These are phyloP conservation scores for Crioceris asparagi DNA, from an alignment of 2,888 invertebrate genomes.

Conservation along the genomic window DNA sequence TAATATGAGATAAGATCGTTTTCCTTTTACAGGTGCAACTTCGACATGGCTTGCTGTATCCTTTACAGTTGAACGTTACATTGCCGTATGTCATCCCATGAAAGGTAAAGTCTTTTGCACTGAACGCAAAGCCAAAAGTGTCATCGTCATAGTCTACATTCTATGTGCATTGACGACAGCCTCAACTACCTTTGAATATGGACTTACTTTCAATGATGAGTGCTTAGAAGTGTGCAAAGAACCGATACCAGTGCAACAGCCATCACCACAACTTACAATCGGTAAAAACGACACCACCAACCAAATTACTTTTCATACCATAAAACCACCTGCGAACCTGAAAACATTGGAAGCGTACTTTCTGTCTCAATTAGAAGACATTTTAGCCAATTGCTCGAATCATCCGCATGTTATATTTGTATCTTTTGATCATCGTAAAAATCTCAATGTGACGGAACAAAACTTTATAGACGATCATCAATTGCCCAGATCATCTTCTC, in stretches of 20 bases:
- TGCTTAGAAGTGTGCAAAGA: slow-evolving; percentile 21
- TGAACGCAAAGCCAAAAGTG: slow-evolving; percentile 55
- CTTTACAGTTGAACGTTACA: slow-evolving; percentile 66
- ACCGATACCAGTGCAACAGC: background rate
- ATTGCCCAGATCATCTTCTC: no score
- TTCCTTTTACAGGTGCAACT: slow-evolving; percentile 44
- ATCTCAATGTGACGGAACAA: no score
- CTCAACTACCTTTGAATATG: slow-evolving; percentile 57
- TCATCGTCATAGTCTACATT: slow-evolving; percentile 48
- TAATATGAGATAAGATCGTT: background rate
- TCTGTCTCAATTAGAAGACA: slow-evolving; percentile 12
- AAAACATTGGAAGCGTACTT: slow-evolving; percentile 10
- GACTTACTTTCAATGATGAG: slow-evolving; percentile 33
- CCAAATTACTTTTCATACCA: slow-evolving; percentile 1
- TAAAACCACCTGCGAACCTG: background rate
- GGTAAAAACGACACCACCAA: slow-evolving; percentile 1
- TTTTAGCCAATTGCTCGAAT: slow-evolving; percentile 19
- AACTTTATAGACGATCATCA: no score
- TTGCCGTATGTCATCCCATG: slow-evolving; percentile 65
- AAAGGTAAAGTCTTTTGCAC: slow-evolving; percentile 59
- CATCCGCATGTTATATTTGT: slow-evolving; percentile 21
- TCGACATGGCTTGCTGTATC: slow-evolving; percentile 67
- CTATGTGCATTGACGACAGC: slow-evolving; percentile 52
- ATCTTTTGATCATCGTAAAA: slow-evolving; percentile 16
- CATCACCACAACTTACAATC: background rate